Evolutionary conservation across 2,888 invertebrate genomes (phyloP), one percentile per base, ranked within the genome.

Genomic region (Calliphora vomitoria): DNA sequence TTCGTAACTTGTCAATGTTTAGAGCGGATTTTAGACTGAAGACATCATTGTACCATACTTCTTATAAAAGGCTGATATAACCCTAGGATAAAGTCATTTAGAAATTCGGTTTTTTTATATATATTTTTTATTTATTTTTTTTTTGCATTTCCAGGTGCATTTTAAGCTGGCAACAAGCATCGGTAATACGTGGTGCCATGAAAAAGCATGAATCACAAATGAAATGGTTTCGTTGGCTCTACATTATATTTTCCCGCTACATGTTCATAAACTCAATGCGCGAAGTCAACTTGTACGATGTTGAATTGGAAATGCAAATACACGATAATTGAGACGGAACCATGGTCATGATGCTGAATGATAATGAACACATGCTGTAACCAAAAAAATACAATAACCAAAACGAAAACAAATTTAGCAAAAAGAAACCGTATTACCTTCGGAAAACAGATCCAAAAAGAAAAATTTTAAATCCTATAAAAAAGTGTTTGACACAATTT

Each of bases 161-260:
- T 92, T 94, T 96, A 50, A 95, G 95, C 81, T 95, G 95, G 94
- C 94, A 94, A 6, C 95, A 96, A 89, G 95, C 95, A 76, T 92
- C 94, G 4, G 93, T 94, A 35, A 94, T 96, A 38, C 95, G 97
- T 92, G 94, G 95, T 89, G 98, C 98, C 4, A 98, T 99, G 98
- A 95, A 95, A 89, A 95, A 95, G 80, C 98, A 99, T 93, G 94
- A 95, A 89, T 98, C 98, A n/a, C 99, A 99, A 93, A 96, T 98
- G 94, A 96, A 98, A 55, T 99, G 99, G 99, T 99, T 98, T 94
- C 95, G 99, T 81, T 95, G 96, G 92, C 94, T 99, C 4, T 99
- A 98, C 92, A 96, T 99, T 90, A 92, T 95, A 60, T 97, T 98
- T 94, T 98, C 98, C 15, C 95, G 98, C 79, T 99, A 99, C 93